Evolutionary conservation across 2,888 invertebrate species (phyloP).

Genomic region (Eudemis profundana): DNA sequence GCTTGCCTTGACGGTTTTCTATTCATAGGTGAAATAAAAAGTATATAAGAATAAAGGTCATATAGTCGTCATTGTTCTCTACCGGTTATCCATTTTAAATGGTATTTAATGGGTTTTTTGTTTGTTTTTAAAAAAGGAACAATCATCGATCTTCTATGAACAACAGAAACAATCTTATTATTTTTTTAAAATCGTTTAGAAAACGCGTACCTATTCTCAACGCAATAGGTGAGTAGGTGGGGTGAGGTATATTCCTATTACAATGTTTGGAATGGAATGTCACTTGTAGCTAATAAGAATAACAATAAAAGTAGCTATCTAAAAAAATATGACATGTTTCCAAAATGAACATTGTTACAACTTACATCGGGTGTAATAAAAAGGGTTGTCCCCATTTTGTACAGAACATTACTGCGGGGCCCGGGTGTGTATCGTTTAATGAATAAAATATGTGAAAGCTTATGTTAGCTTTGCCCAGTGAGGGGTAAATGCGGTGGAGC

Average conservation of each 20-base stretch:
- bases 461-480: slow-evolving; percentile 60
- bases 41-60: background rate
- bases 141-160: no score
- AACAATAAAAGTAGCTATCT: background rate
- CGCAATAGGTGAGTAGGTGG: no score
- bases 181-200: no score
- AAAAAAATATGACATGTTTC: slow-evolving; percentile 14
- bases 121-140: background rate
- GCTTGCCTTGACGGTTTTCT: slow-evolving; percentile 20
- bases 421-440: slow-evolving; percentile 67
- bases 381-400: slow-evolving; percentile 63
- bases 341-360: slow-evolving; percentile 15
- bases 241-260: no score
- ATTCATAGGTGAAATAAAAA: slow-evolving; percentile 1
- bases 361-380: slow-evolving; percentile 53
- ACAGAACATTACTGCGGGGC: slow-evolving; percentile 60
- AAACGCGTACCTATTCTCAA: no score
- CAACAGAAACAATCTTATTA: no score
- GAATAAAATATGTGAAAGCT: slow-evolving; percentile 75
- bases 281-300: background rate
- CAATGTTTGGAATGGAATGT: background rate
- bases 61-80: background rate
- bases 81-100: background rate
- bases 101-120: background rate
- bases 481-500: slow-evolving; percentile 65